Conservation (phyloP, 2,797 vertebrate genomes). For the Cynopterus sphinx region DNA sequence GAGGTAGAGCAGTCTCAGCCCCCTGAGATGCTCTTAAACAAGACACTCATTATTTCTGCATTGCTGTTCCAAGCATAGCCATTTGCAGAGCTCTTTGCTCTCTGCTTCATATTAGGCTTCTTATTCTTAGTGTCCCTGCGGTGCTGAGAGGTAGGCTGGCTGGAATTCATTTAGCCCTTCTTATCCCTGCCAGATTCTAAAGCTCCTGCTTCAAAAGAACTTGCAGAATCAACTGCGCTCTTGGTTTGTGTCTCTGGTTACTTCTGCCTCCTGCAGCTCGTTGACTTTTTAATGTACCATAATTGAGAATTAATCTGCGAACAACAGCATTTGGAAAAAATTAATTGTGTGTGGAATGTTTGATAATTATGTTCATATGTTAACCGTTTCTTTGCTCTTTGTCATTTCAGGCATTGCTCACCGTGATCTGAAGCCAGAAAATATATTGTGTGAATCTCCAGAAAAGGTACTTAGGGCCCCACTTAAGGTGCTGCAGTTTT, state of each 20-base stretch:
- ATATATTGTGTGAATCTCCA: conserved; percentile 95
- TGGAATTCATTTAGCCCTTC: conserved; percentile 60
- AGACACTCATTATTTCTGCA: conserved; percentile 76
- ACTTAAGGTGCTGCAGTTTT: conserved; percentile 2
- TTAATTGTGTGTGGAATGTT: conserved; percentile 80
- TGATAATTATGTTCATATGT: conserved; percentile 65
- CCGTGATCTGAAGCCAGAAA: conserved; percentile 97
- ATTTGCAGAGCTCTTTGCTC: conserved; percentile 40
- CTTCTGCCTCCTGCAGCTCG: conserved; percentile 77
- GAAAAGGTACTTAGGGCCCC: conserved; percentile 87
- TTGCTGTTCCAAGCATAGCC: conserved; percentile 23
- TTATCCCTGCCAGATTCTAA: conserved; percentile 64
- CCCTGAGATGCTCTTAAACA: conserved; percentile 67
- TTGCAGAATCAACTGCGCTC: conserved; percentile 60
- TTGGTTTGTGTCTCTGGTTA: conserved; percentile 65
- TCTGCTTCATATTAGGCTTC: conserved; percentile 43
- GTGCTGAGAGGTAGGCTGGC: conserved; percentile 45
- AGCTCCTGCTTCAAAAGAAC: conserved; percentile 66
- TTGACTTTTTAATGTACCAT: conserved; percentile 82
- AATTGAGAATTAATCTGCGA: conserved; percentile 81
- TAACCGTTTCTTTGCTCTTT: conserved; percentile 73
- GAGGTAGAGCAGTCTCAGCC: conserved; percentile 48
- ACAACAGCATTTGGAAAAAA: conserved; percentile 80
- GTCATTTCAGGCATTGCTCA: conserved; percentile 94
- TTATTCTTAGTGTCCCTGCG: neutral